Evolutionary conservation across 2,113 vertebrate genomes (phyloP).

Genomic region (Laticauda laticaudata): DNA sequence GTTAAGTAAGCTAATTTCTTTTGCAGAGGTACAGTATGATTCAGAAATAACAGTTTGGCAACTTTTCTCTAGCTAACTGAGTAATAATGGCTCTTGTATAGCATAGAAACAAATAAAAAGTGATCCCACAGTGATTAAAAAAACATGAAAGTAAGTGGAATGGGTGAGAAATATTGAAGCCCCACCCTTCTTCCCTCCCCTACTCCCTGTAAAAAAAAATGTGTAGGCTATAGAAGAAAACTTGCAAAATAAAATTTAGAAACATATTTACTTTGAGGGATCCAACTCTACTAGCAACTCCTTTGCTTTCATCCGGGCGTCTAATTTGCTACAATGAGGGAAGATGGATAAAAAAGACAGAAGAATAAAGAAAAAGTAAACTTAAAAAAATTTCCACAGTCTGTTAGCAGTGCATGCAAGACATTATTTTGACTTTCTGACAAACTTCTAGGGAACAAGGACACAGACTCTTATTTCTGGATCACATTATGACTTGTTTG

Average conservation of each 20-base stretch:
- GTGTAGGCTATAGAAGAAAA: slow-evolving; percentile 78
- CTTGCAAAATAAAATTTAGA: slow-evolving; percentile 81
- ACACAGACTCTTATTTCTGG: slow-evolving; percentile 67
- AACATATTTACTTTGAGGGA: slow-evolving; percentile 90
- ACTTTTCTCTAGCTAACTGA: slow-evolving; percentile 71
- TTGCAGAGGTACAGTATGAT: slow-evolving; percentile 59
- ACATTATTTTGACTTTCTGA: slow-evolving; percentile 73
- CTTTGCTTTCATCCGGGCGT: slow-evolving; percentile 86
- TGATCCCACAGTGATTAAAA: slow-evolving; percentile 75
- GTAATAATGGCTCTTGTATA: slow-evolving; percentile 78
- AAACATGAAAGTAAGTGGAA: slow-evolving; percentile 74
- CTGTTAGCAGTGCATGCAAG: slow-evolving; percentile 81
- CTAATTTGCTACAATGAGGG: slow-evolving; percentile 85
- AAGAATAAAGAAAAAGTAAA: slow-evolving; percentile 84
- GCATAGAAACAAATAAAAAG: slow-evolving; percentile 77
- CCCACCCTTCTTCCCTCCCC: slow-evolving; percentile 68
- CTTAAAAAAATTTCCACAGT: slow-evolving; percentile 80
- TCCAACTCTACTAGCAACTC: slow-evolving; percentile 88
- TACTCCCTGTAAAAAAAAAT: slow-evolving; percentile 67
- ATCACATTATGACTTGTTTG: slow-evolving; percentile 48
- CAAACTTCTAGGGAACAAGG: slow-evolving; percentile 71
- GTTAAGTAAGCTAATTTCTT: slow-evolving; percentile 50
- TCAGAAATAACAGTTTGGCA: slow-evolving; percentile 67
- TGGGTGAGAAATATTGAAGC: slow-evolving; percentile 78
- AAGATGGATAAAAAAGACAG: slow-evolving; percentile 83